Evolutionary conservation across 2,113 vertebrate species (phyloP).

Genomic region (Seriola aureovittata): DNA sequence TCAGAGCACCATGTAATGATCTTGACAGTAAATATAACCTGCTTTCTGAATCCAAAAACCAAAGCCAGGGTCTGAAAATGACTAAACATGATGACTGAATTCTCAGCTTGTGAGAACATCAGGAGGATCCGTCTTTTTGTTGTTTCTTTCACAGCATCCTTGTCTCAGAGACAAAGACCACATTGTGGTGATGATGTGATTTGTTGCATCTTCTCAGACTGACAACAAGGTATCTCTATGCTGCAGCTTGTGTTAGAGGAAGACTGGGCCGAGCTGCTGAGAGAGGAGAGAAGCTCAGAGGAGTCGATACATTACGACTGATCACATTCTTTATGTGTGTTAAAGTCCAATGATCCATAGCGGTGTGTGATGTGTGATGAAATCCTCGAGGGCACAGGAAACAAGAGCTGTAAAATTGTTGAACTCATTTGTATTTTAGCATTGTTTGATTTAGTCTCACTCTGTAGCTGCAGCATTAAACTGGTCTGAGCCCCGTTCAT

Average conservation of each 20-base stretch:
- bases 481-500: background rate
- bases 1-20: too few species aligned
- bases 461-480: background rate
- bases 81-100: background rate
- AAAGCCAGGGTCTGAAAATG: background rate
- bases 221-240: constrained; percentile 31
- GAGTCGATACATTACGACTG: background rate
- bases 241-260: background rate
- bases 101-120: background rate
- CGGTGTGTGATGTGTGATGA: background rate
- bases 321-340: background rate
- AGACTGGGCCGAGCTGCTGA: background rate
- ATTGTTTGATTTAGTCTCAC: background rate
- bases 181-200: constrained; percentile 48
- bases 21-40: background rate
- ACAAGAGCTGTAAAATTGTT: too few species aligned
- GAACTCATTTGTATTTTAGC: background rate
- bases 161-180: constrained; percentile 60
- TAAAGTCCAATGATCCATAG: background rate
- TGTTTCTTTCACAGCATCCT: constrained; percentile 42
- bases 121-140: background rate
- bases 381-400: too few species aligned
- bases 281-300: background rate
- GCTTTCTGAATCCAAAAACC: background rate
- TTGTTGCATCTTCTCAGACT: constrained; percentile 31